Evolutionary conservation across 2,113 vertebrate genomes (phyloP), one percentile per base, ranked within the genome.

Genomic region (Hemiscyllium ocellatum): DNA sequence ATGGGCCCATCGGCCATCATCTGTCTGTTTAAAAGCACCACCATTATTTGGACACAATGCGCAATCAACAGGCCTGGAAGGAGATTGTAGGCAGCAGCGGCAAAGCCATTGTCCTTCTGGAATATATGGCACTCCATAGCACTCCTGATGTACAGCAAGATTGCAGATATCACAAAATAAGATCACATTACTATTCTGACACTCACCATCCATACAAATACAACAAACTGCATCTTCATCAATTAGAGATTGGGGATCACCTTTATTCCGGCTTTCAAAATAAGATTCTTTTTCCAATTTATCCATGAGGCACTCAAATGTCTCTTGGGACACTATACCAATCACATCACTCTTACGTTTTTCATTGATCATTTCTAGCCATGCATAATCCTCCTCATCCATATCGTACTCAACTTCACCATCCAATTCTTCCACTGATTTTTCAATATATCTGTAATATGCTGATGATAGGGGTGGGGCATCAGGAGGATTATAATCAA

Each of bases 161-260:
- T 99, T 99, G 97, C 99, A 99, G 95, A 99, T 98, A 96, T 99
- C 99, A 95, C 99, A 99, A 97, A 99, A 99, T 22, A 99, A 98
- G 96, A 99, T 99, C 96, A 99, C 99, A 0, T 99, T 99, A 97
- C 99, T 99, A 96, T 99, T 99, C 96, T 99, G 99, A 96, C 99
- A 99, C 96, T 99, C 99, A 0, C 99, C 99, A 0, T 99, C 99
- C 97, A 99, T 98, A 97, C 99, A 99, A 96, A 99, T 99, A 0
- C 98, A 99, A 97, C 99, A 99, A 97, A 99, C 99, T 96, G 99
- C 99, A 0, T 99, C 99, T 87, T 99, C 99, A 0, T 99, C 99
- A 0, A 99, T 97, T 72, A 98, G 96, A 17, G 97, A 98, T 96
- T 99, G 99, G 78, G 98, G 98, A 24, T 98, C 97, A 0, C 98